These are phyloP conservation scores for Pithys albifrons DNA, from an alignment of 2,113 vertebrate species.

Conservation along the genomic window DNA sequence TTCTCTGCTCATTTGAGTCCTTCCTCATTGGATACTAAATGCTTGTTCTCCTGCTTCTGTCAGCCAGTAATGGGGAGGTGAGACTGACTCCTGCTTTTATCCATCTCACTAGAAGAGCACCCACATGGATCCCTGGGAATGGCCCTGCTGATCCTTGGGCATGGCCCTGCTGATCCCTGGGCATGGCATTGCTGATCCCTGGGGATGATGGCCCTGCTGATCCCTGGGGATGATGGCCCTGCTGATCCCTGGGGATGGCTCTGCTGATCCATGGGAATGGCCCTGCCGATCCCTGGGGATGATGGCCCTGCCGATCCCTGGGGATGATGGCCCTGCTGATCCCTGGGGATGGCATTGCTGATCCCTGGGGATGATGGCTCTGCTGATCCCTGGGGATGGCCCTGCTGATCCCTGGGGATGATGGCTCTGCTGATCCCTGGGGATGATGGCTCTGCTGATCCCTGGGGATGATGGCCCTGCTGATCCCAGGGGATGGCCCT, in stretches of 20 bases:
- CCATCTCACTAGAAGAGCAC: fast-evolving
- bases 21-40: fast-evolving
- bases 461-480: no score
- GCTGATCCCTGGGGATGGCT: no score
- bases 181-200: fast-evolving
- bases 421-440: fast-evolving
- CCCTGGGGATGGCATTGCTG: fast-evolving
- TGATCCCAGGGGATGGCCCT: fast-evolving
- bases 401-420: fast-evolving
- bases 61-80: fast-evolving
- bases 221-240: no score
- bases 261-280: no score
- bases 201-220: fast-evolving
- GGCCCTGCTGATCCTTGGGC: no score
- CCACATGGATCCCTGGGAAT: fast-evolving
- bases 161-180: no score
- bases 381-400: fast-evolving
- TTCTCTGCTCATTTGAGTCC: fast-evolving
- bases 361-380: no score
- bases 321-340: no score
- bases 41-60: not conserved
- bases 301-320: no score
- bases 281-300: no score
- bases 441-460: fast-evolving
- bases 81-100: not conserved